Conservation (phyloP, 2,888 invertebrate species). For the Oscheius onirici region DNA sequence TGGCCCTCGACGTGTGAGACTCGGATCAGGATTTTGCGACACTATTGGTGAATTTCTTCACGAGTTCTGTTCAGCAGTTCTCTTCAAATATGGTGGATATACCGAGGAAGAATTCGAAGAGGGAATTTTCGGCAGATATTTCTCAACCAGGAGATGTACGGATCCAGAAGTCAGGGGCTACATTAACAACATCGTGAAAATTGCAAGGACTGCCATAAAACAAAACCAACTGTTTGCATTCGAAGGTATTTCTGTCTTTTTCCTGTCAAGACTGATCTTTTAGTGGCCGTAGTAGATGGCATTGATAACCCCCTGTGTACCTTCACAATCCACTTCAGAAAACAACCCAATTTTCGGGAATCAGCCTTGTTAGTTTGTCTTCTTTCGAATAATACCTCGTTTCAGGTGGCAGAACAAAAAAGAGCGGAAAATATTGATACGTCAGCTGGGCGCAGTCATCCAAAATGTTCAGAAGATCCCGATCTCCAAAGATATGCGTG, state of each 20-base stretch:
- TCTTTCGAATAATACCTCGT: neutral
- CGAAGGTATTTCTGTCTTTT: conserved; percentile 14
- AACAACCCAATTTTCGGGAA: neutral
- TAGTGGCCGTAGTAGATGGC: conserved; percentile 14
- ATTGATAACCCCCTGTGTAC: neutral
- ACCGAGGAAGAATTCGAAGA: neutral
- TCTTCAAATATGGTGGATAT: conserved; percentile 17
- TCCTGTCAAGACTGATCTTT: neutral
- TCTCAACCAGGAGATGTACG: conserved; percentile 1
- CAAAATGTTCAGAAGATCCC: neutral
- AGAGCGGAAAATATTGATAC: neutral
- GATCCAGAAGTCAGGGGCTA: neutral
- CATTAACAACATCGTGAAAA: neutral
- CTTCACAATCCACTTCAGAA: conserved; percentile 6
- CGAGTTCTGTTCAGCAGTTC: conserved; percentile 4
- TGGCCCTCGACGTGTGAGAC: neutral
- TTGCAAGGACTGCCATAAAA: conserved; percentile 5
- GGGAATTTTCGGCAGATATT: neutral
- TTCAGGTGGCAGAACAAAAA: conserved; percentile 4
- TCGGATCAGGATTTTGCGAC: conserved; percentile 23
- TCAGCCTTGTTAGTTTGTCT: neutral
- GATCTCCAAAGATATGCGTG: neutral
- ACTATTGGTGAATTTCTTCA: conserved; percentile 24
- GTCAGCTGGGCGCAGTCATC: neutral
- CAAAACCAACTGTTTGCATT: conserved; percentile 1